These are phyloP conservation scores for Psammodynastes pulverulentus DNA, from an alignment of 2,113 vertebrate species.

Conservation along the genomic window DNA sequence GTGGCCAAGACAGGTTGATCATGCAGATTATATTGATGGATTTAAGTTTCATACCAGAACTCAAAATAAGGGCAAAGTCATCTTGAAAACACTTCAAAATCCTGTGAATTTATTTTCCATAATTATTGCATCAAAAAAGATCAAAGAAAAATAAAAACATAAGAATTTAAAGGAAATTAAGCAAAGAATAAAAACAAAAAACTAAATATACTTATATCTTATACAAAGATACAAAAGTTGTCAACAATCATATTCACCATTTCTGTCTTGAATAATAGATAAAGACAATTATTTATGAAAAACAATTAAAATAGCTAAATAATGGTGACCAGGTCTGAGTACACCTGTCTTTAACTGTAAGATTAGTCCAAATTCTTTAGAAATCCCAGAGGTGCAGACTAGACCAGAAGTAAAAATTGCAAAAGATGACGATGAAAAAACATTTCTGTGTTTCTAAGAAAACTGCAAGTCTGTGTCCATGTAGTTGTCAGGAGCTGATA, in stretches of 20 bases:
- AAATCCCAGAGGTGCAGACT: not conserved
- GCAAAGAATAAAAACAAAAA: not conserved
- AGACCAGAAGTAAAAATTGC: not conserved
- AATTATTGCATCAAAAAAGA: not conserved
- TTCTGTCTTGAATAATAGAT: not conserved
- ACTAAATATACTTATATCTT: no score
- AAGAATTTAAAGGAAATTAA: not conserved
- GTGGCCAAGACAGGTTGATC: not conserved
- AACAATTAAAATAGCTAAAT: not conserved
- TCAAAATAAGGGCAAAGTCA: not conserved
- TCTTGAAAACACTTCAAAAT: not conserved
- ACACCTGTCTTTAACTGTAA: not conserved
- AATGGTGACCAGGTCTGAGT: not conserved
- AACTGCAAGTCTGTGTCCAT: not conserved
- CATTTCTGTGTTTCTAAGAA: not conserved
- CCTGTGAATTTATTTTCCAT: not conserved
- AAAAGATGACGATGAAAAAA: not conserved
- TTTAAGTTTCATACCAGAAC: not conserved
- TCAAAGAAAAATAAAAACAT: not conserved
- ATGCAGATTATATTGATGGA: not conserved
- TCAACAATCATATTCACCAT: not conserved
- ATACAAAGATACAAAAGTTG: no score
- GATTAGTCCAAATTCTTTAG: not conserved
- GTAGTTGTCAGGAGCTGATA: not conserved
- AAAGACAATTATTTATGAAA: not conserved